phyloP scores from a whole-genome alignment of 1,140 invertebrate genomes.

The Laodelphax striatellus region DNA sequence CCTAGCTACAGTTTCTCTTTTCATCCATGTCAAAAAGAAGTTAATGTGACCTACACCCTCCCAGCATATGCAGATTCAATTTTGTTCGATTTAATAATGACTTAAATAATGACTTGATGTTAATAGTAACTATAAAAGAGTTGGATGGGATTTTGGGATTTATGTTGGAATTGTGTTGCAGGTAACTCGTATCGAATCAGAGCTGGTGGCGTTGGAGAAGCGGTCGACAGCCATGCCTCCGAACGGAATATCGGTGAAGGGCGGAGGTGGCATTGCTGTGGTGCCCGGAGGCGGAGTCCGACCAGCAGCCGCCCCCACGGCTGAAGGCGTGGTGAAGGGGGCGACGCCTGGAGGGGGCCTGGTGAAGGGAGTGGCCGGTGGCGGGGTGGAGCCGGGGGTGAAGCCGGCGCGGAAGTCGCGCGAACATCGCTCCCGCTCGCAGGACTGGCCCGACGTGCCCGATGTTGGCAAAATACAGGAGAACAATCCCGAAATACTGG shows the following conservation, averaged over 20 bases:
- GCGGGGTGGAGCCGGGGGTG: neutral
- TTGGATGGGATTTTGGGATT: too few relatives aligned
- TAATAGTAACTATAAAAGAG: too few relatives aligned
- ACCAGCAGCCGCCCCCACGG: neutral
- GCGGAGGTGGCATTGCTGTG: too few relatives aligned
- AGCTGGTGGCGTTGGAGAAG: slow-evolving; percentile 10
- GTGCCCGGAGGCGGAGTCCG: too few relatives aligned
- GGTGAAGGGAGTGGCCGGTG: neutral
- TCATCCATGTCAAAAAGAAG: too few relatives aligned
- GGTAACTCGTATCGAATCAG: slow-evolving; percentile 4
- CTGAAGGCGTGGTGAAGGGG: neutral
- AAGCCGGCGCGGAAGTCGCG: slow-evolving; percentile 44
- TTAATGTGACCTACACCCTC: too few relatives aligned
- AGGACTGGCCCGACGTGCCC: slow-evolving; percentile 83
- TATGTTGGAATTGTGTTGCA: too few relatives aligned
- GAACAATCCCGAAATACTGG: slow-evolving; percentile 78
- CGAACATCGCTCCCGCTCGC: slow-evolving; percentile 62
- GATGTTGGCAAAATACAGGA: slow-evolving; percentile 83
- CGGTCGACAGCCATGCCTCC: neutral
- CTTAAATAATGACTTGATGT: too few relatives aligned
- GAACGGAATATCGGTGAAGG: neutral
- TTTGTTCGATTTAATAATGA: too few relatives aligned
- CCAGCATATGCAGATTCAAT: too few relatives aligned
- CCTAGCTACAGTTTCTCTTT: too few relatives aligned
- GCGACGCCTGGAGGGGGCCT: slow-evolving; percentile 2